Evolutionary conservation across 2,797 vertebrate genomes (phyloP).

Genomic region (Betta splendens): DNA sequence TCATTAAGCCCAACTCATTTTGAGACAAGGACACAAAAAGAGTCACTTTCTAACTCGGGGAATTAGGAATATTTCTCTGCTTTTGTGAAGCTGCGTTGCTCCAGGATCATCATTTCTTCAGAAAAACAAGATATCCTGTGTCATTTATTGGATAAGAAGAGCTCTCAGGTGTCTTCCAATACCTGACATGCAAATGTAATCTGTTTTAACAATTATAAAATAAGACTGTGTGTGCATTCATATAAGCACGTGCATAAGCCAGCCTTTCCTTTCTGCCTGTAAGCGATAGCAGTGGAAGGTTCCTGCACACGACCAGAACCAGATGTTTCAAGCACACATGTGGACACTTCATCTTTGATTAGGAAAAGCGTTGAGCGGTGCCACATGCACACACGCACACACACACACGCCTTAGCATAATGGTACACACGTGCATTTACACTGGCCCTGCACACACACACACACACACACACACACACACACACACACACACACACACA

Average conservation of each 20-base stretch:
- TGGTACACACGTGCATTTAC: background rate
- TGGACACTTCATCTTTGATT: constrained; percentile 71
- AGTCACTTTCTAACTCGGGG: constrained; percentile 23
- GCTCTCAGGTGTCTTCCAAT: constrained; percentile 5
- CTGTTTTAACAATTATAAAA: too few species aligned
- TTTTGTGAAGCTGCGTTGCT: constrained; percentile 30
- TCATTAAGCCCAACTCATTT: constrained; percentile 56
- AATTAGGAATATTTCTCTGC: constrained; percentile 30
- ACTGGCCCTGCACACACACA: constrained; percentile 11
- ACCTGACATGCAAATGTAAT: constrained; percentile 34
- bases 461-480: constrained; percentile 5
- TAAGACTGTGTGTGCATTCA: constrained; percentile 6
- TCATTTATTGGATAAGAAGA: constrained; percentile 18
- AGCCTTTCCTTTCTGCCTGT: constrained; percentile 36
- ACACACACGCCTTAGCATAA: constrained; percentile 8
- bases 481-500: constrained; percentile 10
- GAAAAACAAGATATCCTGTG: constrained; percentile 10
- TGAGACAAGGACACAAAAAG: constrained; percentile 36
- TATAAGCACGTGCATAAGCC: background rate
- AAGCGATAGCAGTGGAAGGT: constrained; percentile 67
- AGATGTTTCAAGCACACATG: constrained; percentile 75
- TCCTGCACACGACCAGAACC: constrained; percentile 69
- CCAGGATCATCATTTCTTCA: constrained; percentile 32
- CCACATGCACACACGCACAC: constrained; percentile 14
- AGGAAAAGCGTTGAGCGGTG: constrained; percentile 57